Base-by-base conservation (phyloP, 2,888 invertebrate species). In the Mythimna lalbum region DNA sequence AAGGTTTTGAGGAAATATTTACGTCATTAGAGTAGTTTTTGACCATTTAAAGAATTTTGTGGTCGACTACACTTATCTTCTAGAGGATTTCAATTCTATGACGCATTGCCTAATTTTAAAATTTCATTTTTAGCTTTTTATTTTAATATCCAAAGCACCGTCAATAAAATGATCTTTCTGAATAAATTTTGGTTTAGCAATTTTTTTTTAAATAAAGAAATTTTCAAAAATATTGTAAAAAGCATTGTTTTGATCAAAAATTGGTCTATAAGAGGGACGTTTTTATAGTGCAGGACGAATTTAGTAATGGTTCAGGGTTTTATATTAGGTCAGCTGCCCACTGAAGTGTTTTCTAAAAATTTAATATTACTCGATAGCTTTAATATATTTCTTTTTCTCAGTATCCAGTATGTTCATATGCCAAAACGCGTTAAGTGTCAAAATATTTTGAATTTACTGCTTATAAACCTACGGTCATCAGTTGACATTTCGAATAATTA, bases 51-150 rank as follows among this genome's bases (percentile, higher is more conserved):
- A 64, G 21, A 69, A n/a, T 27, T 36, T 23, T 39, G 6, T 68
- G 53, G 43, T 68, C 49, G 0, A 60, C 57, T 73, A 68, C 21
- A 43, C 62, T 69, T 60, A 75, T 43, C 1, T 19, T 53, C 75
- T 84, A 71, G 69, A 76, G 77, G 56, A 84, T 80, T 86, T 91
- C 88, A 90, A 91, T 89, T 91, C 90, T 88, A 90, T 84, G 17
- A 75, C 80, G 89, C 90, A 90, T 90, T 89, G 89, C 89, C 84
- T 72, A 82, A 76, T 81, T 82, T 78, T 80, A 75, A n/a, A 81
- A 60, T 72, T 75, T 69, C 56, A 59, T 78, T 78, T 76, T 71
- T 70, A 65, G 19, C 33, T 63, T 76, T 77, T 80, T 73, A 76
- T 69, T 27, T 73, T 73, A 76, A 81, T 70, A 73, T 76, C 56